Conservation (phyloP, 2,888 invertebrate species). For the Pasiphila rectangulata region DNA sequence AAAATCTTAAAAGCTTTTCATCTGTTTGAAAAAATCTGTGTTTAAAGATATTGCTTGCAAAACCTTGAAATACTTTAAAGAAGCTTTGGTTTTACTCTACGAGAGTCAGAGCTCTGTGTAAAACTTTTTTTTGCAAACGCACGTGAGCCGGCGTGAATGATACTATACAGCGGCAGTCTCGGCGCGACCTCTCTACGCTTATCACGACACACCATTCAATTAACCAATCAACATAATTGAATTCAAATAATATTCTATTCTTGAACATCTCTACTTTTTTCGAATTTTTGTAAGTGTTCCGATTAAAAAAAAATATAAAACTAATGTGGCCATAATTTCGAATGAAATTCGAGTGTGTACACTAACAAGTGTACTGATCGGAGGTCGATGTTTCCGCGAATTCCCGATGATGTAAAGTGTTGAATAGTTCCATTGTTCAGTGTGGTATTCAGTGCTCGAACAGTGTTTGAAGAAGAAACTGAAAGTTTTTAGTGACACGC, state of each 20-base stretch:
- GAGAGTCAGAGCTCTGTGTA: slow-evolving; percentile 59
- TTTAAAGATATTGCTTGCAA: too few relatives aligned
- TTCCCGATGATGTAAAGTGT: slow-evolving; percentile 69
- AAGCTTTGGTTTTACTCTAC: too few relatives aligned
- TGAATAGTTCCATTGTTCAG: slow-evolving; percentile 62
- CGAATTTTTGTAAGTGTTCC: slow-evolving; percentile 10
- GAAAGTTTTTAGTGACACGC: slow-evolving; percentile 58
- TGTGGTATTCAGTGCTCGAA: slow-evolving; percentile 37
- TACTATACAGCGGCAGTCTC: slow-evolving; percentile 68
- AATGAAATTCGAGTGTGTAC: slow-evolving; percentile 40
- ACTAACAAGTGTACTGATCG: slow-evolving; percentile 46
- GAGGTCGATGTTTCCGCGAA: slow-evolving; percentile 39
- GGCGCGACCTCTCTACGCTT: slow-evolving; percentile 67
- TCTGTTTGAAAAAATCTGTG: too few relatives aligned
- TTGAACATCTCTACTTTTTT: too few relatives aligned
- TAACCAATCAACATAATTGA: slow-evolving; percentile 57
- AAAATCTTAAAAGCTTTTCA: too few relatives aligned
- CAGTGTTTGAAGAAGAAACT: slow-evolving; percentile 56
- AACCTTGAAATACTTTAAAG: too few relatives aligned
- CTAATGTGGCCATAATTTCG: slow-evolving; percentile 31
- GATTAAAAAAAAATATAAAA: slow-evolving; percentile 10
- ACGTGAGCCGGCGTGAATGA: slow-evolving; percentile 71
- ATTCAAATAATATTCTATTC: slow-evolving; percentile 41
- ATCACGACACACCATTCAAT: slow-evolving; percentile 67
- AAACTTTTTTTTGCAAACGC: slow-evolving; percentile 66